Conservation (phyloP, 2,888 invertebrate species). For the Globia sparganii region DNA sequence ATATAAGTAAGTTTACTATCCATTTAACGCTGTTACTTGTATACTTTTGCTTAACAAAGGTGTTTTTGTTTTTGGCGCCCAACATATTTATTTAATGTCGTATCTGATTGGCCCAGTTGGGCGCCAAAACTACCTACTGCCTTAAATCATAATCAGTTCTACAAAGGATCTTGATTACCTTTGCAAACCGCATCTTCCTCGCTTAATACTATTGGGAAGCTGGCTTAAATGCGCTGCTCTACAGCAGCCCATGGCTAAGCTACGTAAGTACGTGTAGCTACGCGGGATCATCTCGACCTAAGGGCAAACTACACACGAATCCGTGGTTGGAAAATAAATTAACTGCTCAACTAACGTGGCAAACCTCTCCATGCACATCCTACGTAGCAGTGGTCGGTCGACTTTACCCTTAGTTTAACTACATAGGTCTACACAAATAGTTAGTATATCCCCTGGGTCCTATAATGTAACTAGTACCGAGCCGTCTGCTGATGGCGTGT, state of each 20-base stretch:
- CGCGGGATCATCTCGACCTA: neutral
- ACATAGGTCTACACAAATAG: constrained; percentile 34
- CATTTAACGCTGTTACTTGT: neutral
- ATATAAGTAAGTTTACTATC: neutral
- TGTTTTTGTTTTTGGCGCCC: neutral
- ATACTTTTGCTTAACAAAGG: neutral
- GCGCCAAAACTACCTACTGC: neutral
- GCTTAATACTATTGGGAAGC: neutral
- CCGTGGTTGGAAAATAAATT: neutral
- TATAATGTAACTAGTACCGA: constrained; percentile 56
- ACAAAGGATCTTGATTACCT: neutral
- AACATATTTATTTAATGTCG: neutral
- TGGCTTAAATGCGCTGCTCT: neutral
- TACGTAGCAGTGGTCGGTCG: neutral
- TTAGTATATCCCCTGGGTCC: constrained; percentile 39
- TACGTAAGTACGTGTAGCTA: neutral
- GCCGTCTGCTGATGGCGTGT: constrained; percentile 49
- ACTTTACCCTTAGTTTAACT: constrained; percentile 13
- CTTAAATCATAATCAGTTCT: neutral
- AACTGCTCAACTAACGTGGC: neutral
- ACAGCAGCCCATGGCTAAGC: neutral
- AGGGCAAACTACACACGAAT: neutral
- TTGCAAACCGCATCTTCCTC: neutral
- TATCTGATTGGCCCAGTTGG: neutral
- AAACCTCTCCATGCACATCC: neutral